Evolutionary conservation across 2,888 invertebrate species (phyloP).

Genomic region (Lycaena phlaeas): DNA sequence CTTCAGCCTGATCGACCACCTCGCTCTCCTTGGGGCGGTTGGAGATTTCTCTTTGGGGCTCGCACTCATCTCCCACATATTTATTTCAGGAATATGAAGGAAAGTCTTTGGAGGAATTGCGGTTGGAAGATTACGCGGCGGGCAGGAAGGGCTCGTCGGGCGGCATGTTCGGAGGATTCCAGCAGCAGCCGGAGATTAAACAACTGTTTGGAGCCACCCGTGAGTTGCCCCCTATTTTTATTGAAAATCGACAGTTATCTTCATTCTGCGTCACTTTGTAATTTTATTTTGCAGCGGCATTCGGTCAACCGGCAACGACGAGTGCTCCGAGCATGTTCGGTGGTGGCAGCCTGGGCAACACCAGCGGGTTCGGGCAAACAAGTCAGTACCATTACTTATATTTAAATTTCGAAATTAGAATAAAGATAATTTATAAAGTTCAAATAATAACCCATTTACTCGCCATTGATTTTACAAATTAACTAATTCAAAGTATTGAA

Average conservation of each 20-base stretch:
- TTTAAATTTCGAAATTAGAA: neutral
- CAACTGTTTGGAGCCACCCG: slow-evolving; percentile 53
- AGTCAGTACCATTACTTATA: slow-evolving; percentile 30
- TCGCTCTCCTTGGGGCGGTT: too few species aligned
- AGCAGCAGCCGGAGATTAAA: slow-evolving; percentile 74
- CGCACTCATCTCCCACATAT: too few species aligned
- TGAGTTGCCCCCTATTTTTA: slow-evolving; percentile 31
- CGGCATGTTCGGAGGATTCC: slow-evolving; percentile 73
- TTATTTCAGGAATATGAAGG: slow-evolving; percentile 84
- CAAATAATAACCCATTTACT: too few species aligned
- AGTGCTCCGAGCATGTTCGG: slow-evolving; percentile 77
- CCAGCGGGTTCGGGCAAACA: slow-evolving; percentile 72
- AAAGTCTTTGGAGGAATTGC: slow-evolving; percentile 95
- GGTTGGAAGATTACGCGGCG: slow-evolving; percentile 93
- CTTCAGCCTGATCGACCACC: too few species aligned
- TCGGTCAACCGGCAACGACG: slow-evolving; percentile 68
- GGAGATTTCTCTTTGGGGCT: too few species aligned
- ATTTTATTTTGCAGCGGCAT: slow-evolving; percentile 31
- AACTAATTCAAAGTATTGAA: too few species aligned
- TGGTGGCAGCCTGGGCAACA: slow-evolving; percentile 61
- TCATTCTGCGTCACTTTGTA: too few species aligned
- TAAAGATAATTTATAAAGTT: neutral
- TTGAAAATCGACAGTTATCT: too few species aligned
- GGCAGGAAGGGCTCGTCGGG: slow-evolving; percentile 84
- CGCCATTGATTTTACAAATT: too few species aligned